Base-by-base conservation (phyloP, 2,113 vertebrate genomes). In the Strigops habroptila region DNA sequence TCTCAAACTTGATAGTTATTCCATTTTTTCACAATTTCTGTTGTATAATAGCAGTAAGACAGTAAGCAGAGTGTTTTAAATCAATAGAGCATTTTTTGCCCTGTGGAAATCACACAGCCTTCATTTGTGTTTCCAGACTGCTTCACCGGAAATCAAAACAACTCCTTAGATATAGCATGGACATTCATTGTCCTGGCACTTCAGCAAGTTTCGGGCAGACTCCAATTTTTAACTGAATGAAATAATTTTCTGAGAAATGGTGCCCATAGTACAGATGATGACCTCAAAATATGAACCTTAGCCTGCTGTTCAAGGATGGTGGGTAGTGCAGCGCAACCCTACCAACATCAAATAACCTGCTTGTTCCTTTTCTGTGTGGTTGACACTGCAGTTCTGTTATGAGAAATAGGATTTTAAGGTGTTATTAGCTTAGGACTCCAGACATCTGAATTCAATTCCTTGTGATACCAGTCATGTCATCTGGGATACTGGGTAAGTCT, bases 211-310 rank as follows among this genome's bases (percentile, higher is more conserved):
- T 59, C 11, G 46, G 10, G 7, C 24, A 77, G 14, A 24, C 39
- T 91, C 60, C 33, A 44, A 13, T 53, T 94, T 92, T 64, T 81
- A 37, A 65, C 33, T 23, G 28, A 91, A 76, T 39, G 12, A 87
- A 49, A 57, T 60, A 57, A 35, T 74, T 86, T 95, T 91, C 62
- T 62, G 78, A 62, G 28, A 90, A 91, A 63, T 39, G 48, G 21
- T 91, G 19, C 27, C 33, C n/a, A 27, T 64, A 57, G 91, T 27
- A 92, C 55, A 91, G 68, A 39, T 64, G 44, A 63, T 57, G 33
- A 88, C 39, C 53, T 96, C 52, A 87, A 91, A 90, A 67, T 57
- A 63, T 18, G 43, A 97, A 86, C 53, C 41, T 67, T 43, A 90
- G 16, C 37, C 44, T 70, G 28, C 27, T 86, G 44, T 76, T 95